These are phyloP conservation scores for Trochalopteron elliotii DNA, from an alignment of 2,113 vertebrate species.

Conservation along the genomic window DNA sequence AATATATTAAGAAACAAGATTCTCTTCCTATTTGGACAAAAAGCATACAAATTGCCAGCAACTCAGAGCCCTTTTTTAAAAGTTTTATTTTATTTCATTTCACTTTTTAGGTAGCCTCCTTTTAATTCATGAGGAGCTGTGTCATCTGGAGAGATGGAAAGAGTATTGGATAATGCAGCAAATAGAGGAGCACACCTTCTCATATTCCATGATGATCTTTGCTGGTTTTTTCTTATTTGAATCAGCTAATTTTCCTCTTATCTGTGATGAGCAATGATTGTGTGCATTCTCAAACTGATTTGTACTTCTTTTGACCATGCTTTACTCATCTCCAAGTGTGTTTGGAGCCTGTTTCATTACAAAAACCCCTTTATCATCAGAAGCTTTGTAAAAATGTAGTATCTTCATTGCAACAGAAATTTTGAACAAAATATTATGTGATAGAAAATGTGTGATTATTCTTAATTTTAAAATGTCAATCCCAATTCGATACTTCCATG, in stretches of 20 bases:
- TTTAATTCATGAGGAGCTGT: neutral
- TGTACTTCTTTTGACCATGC: neutral
- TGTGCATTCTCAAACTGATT: neutral
- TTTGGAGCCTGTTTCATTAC: neutral
- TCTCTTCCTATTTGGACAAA: neutral
- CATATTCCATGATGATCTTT: neutral
- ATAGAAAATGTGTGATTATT: neutral
- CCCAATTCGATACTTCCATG: neutral
- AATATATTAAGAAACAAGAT: neutral
- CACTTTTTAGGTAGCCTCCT: neutral
- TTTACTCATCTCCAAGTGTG: neutral
- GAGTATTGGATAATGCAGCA: neutral
- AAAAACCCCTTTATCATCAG: neutral
- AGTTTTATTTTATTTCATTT: neutral
- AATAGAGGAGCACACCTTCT: neutral
- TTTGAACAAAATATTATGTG: neutral
- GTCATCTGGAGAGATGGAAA: neutral
- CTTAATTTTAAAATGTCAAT: neutral
- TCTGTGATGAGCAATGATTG: neutral
- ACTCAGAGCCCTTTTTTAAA: neutral
- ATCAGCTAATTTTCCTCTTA: neutral
- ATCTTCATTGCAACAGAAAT: neutral
- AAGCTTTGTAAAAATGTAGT: neutral
- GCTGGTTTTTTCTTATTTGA: neutral
- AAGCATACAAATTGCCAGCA: neutral